These are phyloP conservation scores for Sebastes paucispinis DNA, from an alignment of 2,797 vertebrate species.

Conservation along the genomic window DNA sequence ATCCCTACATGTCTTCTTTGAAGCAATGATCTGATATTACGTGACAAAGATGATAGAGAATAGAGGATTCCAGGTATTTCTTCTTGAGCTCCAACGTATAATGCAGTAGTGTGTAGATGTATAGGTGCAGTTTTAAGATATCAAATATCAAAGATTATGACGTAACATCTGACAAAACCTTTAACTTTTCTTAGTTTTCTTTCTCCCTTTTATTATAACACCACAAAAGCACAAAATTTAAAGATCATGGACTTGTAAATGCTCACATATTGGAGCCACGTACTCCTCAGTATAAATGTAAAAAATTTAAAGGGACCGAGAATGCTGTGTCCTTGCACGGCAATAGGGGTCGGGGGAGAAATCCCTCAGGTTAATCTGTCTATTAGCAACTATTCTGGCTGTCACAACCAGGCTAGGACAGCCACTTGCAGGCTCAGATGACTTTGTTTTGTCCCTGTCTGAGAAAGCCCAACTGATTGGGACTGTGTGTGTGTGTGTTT, in stretches of 20 bases:
- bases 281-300: constrained; percentile 2
- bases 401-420: constrained; percentile 37
- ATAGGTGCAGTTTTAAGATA: background rate
- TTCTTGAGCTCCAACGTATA: background rate
- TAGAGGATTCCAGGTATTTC: background rate
- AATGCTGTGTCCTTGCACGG: constrained; percentile 38
- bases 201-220: background rate
- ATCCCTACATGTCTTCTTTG: background rate
- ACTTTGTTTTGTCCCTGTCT: constrained; percentile 61
- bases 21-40: background rate
- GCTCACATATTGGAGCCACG: background rate
- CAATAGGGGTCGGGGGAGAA: constrained; percentile 12
- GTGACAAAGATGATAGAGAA: constrained; percentile 17
- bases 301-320: constrained; percentile 1
- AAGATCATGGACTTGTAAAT: background rate
- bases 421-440: constrained; percentile 48
- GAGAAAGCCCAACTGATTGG: constrained; percentile 51
- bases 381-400: constrained; percentile 56
- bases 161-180: background rate
- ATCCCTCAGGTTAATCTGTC: constrained; percentile 52
- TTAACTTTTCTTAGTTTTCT: background rate
- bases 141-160: constrained; percentile 1
- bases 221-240: background rate
- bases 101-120: background rate
- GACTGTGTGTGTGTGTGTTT: constrained; percentile 12